A percentile compares a stretch with the other conserved stretches of the same genome.
Evolutionary conservation across 30 jellyfish, hydroid and myxozoan genomes (phyloP).

Genomic region (Aurelia aurita): DNA sequence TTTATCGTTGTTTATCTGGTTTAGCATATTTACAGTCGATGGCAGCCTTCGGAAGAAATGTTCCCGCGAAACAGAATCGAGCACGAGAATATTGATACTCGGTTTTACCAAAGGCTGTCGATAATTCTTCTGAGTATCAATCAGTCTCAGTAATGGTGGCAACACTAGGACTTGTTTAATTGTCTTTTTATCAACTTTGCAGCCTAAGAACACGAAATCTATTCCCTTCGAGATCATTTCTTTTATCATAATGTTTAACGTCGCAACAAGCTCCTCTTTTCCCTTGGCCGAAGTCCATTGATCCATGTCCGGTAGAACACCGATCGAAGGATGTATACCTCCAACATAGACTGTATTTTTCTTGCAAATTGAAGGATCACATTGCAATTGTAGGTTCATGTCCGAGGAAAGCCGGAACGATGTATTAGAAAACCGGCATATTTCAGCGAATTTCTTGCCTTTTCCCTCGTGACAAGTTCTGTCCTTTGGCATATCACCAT

Average conservation of each 20-base stretch:
- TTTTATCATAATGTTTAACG: slow-evolving; percentile 33
- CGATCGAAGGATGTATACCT: slow-evolving; percentile 59
- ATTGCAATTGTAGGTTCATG: slow-evolving; percentile 51
- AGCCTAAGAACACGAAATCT: slow-evolving; percentile 80
- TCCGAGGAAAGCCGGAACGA: slow-evolving; percentile 67
- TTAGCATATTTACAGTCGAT: slow-evolving; percentile 63
- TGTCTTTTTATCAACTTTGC: slow-evolving; percentile 57
- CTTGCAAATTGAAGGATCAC: slow-evolving; percentile 79
- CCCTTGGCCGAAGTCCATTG: slow-evolving; percentile 79
- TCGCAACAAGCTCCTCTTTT: slow-evolving; percentile 62
- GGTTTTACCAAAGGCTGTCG: slow-evolving; percentile 18
- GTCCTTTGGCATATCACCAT: slow-evolving; percentile 68
- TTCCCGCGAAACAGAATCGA: slow-evolving; percentile 95
- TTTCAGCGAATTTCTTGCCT: slow-evolving; percentile 59
- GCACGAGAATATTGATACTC: slow-evolving; percentile 79
- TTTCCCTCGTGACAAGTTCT: slow-evolving; percentile 68
- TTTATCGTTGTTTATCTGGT: slow-evolving; percentile 28
- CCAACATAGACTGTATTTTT: slow-evolving; percentile 65
- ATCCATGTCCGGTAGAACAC: slow-evolving; percentile 73
- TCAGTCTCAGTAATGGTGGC: slow-evolving; percentile 77
- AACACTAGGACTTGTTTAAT: slow-evolving; percentile 85
- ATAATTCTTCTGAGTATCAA: slow-evolving; percentile 21
- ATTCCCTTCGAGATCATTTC: slow-evolving; percentile 52
- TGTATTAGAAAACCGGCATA: slow-evolving; percentile 67
- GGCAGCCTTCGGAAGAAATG: slow-evolving; percentile 96